Conservation (phyloP, 2,113 vertebrate genomes). For the Gymnorhina tibicen region DNA sequence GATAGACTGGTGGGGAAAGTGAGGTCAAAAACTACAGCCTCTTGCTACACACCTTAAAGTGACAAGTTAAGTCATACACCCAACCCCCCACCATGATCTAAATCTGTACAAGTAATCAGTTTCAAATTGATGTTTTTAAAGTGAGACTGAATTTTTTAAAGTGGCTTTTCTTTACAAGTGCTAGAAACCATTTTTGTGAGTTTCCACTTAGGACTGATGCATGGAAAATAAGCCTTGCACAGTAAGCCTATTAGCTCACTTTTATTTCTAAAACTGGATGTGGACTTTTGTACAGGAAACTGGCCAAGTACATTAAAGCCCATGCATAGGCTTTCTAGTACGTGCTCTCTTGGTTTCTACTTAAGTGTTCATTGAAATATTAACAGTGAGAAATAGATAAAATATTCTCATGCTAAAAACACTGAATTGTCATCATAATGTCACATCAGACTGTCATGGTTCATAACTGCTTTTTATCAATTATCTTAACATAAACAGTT, state of each 20-base stretch:
- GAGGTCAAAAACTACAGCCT: background rate
- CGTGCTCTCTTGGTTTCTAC: background rate
- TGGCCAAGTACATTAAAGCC: background rate
- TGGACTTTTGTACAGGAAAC: background rate
- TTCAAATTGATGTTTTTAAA: background rate
- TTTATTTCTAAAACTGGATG: background rate
- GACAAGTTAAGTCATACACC: background rate
- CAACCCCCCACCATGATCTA: accelerated
- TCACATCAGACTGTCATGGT: background rate
- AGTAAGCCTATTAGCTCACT: background rate
- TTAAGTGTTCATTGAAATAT: background rate
- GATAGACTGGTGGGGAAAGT: background rate
- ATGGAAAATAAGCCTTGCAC: background rate
- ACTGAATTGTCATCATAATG: background rate
- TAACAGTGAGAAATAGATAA: background rate
- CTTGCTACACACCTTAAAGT: background rate
- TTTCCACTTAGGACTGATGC: background rate
- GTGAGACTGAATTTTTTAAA: background rate
- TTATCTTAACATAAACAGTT: background rate
- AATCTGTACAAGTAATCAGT: background rate
- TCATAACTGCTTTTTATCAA: background rate
- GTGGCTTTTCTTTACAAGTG: background rate
- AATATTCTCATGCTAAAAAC: background rate
- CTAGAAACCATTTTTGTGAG: background rate
- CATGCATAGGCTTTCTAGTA: background rate